phyloP scores from a whole-genome alignment of 2,113 vertebrate genomes.

The Rhineura floridana region DNA sequence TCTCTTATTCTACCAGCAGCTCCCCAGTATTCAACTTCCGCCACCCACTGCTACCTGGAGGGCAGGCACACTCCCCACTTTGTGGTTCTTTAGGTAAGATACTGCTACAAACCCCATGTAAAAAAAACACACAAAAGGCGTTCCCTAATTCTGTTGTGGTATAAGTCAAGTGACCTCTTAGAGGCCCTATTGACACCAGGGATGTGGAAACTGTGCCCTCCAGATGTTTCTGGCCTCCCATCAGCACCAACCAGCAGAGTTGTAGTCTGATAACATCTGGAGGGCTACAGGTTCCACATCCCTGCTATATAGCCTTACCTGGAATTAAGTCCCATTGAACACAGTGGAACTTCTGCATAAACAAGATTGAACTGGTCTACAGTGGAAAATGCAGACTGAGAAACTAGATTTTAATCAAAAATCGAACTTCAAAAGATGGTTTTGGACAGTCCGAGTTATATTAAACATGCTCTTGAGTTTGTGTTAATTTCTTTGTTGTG shows the following conservation, averaged over 20 bases:
- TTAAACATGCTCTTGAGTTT: neutral
- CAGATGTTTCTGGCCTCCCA: neutral
- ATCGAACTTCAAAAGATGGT: neutral
- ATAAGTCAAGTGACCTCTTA: neutral
- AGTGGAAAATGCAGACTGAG: neutral
- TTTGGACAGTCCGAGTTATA: neutral
- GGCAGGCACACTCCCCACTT: constrained; percentile 76
- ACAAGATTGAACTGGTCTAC: neutral
- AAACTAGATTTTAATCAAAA: constrained; percentile 5
- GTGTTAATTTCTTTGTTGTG: neutral
- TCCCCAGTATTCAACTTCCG: constrained; percentile 87
- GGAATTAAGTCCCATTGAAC: too few species aligned
- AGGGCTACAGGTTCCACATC: neutral
- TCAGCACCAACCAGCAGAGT: neutral
- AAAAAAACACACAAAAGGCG: neutral
- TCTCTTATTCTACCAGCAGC: constrained; percentile 62
- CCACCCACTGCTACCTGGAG: constrained; percentile 86
- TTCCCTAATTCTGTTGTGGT: neutral
- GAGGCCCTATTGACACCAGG: neutral
- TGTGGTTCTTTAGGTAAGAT: constrained; percentile 1
- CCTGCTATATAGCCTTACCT: neutral
- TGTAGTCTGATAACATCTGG: neutral
- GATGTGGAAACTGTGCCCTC: neutral
- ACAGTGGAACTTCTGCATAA: neutral
- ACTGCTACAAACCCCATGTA: neutral